These are phyloP conservation scores for Porites lobata DNA, from an alignment of 92 coral and sea anemone species.

Conservation along the genomic window DNA sequence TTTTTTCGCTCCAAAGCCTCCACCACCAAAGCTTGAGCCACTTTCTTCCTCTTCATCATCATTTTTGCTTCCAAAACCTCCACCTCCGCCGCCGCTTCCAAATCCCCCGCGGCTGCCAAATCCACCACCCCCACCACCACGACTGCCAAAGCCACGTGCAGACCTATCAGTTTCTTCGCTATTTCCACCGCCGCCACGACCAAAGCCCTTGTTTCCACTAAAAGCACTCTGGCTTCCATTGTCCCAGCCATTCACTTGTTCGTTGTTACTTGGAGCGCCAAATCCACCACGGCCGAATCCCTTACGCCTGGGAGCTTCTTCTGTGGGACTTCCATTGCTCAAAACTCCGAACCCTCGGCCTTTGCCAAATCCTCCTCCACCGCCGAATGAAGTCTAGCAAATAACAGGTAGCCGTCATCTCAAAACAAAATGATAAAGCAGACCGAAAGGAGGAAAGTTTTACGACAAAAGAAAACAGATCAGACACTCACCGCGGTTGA, in stretches of 20 bases:
- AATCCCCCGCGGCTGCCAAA: conserved; percentile 23
- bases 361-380: conserved; percentile 72
- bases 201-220: conserved; percentile 43
- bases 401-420: background rate
- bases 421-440: background rate
- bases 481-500: background rate
- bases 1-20: conserved; percentile 48
- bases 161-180: background rate
- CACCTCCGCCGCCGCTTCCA: conserved; percentile 52
- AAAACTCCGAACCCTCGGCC: conserved; percentile 58
- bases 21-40: conserved; percentile 63
- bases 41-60: conserved; percentile 27
- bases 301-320: conserved; percentile 67
- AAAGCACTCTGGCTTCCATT: conserved; percentile 22
- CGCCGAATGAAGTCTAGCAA: conserved; percentile 31
- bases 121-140: conserved; percentile 38
- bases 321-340: conserved; percentile 28
- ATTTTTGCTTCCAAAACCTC: conserved; percentile 36
- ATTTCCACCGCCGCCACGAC: conserved; percentile 50
- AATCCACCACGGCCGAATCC: conserved; percentile 81
- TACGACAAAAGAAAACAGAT: background rate
- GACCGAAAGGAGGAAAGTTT: background rate
- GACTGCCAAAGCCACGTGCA: conserved; percentile 67
- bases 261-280: conserved; percentile 29
- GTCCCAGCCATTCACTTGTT: conserved; percentile 35